Base-by-base conservation (phyloP, 1,140 invertebrate species). In the Camponotus vicinus region DNA sequence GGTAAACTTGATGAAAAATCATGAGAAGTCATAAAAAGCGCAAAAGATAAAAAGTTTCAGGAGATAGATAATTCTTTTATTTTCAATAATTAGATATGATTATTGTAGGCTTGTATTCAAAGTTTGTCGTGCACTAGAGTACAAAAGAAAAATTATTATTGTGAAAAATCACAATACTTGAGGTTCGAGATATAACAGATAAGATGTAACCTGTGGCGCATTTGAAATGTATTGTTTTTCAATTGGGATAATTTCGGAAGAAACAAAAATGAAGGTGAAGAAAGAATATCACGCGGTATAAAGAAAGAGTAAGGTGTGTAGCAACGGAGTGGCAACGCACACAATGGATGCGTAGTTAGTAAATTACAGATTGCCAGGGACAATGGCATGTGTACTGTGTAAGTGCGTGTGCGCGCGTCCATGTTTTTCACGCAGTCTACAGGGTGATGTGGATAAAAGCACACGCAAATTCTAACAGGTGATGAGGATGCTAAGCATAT, bases 341-440 rank as follows among this genome's bases (percentile, higher is more conserved):
- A 93, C 85, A 93, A 93, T 91, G 80, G 88, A 88, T 80, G 89
- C 89, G 90, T 90, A 92, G 93, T 92, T 93, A 92, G 90, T 92
- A 92, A 91, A 93, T 93, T 93, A 92, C 91, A 89, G 87, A 86
- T 88, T 87, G 89, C 69, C 77, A 66, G 85, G 82, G 75, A 92
- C 91, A 92, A 92, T 92, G 88, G 70, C 87, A 84, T 91, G 82
- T 84, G 71, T 52, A 70, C 40, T 70, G 67, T 75, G 34, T 63
- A 37, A 40, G 45, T 70, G 83, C 79, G 88, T 79, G 73, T 66
- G 63, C 52, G 55, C 6, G 18, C 69, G 42, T 75, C 55, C 21
- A 55, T 59, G 55, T 76, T 69, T 66, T 66, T 52, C 59, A 37
- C 59, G 59, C 15, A 2, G 27, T 66, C 76, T 78, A 78, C 59